These are phyloP conservation scores for Hippoglossus stenolepis DNA, from an alignment of 2,113 vertebrate species.

Conservation along the genomic window DNA sequence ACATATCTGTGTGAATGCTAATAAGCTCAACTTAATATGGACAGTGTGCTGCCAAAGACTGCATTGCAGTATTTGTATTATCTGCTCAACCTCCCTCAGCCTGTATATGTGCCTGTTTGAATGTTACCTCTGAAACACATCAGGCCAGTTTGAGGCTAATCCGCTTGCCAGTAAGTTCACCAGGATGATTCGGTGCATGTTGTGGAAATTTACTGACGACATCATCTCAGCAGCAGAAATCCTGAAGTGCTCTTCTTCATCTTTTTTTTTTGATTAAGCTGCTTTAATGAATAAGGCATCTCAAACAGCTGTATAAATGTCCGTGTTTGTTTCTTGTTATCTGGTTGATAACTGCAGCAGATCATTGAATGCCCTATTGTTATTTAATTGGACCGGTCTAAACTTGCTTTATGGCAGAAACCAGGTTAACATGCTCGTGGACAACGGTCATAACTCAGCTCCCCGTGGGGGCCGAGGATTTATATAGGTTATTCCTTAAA, in stretches of 20 bases:
- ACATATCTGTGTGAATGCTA: neutral
- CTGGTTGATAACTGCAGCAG: neutral
- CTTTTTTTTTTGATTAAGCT: neutral
- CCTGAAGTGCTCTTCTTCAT: neutral
- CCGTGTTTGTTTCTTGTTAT: neutral
- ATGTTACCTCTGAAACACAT: neutral
- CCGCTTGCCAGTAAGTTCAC: neutral
- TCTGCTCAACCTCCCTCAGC: neutral
- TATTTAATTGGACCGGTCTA: conserved; percentile 15
- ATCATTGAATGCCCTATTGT: conserved; percentile 38
- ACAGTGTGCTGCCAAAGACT: neutral
- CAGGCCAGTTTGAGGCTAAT: neutral
- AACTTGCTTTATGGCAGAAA: conserved; percentile 36
- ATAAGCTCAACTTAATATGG: neutral
- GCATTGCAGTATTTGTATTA: conserved; percentile 31
- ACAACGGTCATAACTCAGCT: conserved; percentile 32
- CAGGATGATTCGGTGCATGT: neutral
- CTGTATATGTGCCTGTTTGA: neutral
- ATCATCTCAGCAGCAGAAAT: too few species aligned
- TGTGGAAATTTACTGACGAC: neutral
- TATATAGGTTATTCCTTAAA: conserved; percentile 69
- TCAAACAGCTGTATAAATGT: neutral
- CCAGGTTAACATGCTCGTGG: conserved; percentile 46
- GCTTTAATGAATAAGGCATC: conserved; percentile 14
- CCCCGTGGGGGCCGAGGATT: conserved; percentile 45